A percentile compares a stretch with the other conserved stretches of the same genome.
Conservation (phyloP, 1,140 invertebrate species). For the Drosophila ananassae region DNA sequence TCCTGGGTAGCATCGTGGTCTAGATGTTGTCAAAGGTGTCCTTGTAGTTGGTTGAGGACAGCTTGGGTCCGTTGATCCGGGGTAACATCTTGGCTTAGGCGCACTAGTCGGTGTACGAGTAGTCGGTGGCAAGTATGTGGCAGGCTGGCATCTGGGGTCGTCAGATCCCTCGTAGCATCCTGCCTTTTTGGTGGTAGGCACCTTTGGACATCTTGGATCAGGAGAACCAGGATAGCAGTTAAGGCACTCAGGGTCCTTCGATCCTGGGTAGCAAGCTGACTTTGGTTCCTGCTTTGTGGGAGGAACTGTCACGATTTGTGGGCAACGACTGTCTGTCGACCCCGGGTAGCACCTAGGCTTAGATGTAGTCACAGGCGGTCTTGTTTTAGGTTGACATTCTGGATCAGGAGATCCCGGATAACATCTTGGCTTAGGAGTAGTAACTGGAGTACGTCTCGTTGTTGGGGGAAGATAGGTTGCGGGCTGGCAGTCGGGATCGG, state of each 20-base stretch:
- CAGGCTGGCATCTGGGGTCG: constrained; percentile 84
- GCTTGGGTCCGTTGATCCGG: constrained; percentile 84
- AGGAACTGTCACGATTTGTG: no score
- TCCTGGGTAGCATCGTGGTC: constrained; percentile 83
- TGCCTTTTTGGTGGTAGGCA: constrained; percentile 35
- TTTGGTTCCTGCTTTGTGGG: constrained; percentile 40
- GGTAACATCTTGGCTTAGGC: constrained; percentile 72
- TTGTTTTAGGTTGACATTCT: constrained; percentile 39
- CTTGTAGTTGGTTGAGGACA: constrained; percentile 5
- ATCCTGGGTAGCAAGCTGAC: not conserved
- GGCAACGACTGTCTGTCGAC: constrained; percentile 9
- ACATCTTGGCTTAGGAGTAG: constrained; percentile 57
- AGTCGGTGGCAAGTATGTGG: constrained; percentile 57
- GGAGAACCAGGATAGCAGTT: constrained; percentile 67
- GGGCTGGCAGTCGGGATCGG: constrained; percentile 56
- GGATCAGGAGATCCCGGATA: constrained; percentile 58
- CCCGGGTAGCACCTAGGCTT: constrained; percentile 39
- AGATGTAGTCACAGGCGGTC: not conserved
- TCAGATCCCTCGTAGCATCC: constrained; percentile 84
- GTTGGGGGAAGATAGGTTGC: constrained; percentile 24
- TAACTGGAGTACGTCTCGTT: not conserved
- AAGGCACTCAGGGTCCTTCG: constrained; percentile 9
- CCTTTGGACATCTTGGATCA: constrained; percentile 13
- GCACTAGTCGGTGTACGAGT: constrained; percentile 1
- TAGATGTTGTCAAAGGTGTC: not conserved